Base-by-base conservation (phyloP, 2,888 invertebrate genomes). In the Lithophane semibrunnea region DNA sequence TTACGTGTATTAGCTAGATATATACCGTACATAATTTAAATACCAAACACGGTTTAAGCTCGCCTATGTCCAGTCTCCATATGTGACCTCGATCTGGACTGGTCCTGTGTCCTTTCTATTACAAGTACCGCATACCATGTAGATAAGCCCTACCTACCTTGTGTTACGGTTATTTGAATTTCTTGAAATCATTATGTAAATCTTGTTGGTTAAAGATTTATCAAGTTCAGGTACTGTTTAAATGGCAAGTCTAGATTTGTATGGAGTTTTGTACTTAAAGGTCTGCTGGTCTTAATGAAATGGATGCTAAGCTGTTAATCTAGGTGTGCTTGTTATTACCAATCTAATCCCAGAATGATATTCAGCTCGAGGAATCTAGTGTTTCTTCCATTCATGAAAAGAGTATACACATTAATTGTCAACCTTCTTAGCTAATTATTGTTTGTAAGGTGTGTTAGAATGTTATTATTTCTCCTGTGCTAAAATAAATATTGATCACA, bases 61-160 rank as follows among this genome's bases (percentile, higher is more conserved):
- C 24, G 49, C 21, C 69, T 66, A 37, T 75, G 75, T 75, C 84
- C 66, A 71, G 42, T 70, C 75, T 75, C 86, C 88, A 88, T 86
- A 80, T 84, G 86, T 90, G 88, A 80, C 88, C 90, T 88, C 90
- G 85, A 79, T 85, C 69, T 56, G 44, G 70, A 75, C 79, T 79
- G 44, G 78, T 67, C 70, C 79, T 49, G 58, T 73, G 75, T 84
- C 88, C 88, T 81, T 88, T 88, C 88, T 84, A 85, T 76, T 69
- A 67, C 87, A 79, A 72, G 74, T 84, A 72, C 80, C 72, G 83
- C 83, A 83, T 83, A 66, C 84, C 71, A n/a, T 42, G 24, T 42
- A 75, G 84, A 83, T 83, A 84, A 83, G 68, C 67, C 79, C 64
- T 68, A 69, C 60, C 82, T 73, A 79, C 65, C 68, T 83, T 52